phyloP scores from a whole-genome alignment of 2,113 vertebrate species.

The Oryzias melastigma region DNA sequence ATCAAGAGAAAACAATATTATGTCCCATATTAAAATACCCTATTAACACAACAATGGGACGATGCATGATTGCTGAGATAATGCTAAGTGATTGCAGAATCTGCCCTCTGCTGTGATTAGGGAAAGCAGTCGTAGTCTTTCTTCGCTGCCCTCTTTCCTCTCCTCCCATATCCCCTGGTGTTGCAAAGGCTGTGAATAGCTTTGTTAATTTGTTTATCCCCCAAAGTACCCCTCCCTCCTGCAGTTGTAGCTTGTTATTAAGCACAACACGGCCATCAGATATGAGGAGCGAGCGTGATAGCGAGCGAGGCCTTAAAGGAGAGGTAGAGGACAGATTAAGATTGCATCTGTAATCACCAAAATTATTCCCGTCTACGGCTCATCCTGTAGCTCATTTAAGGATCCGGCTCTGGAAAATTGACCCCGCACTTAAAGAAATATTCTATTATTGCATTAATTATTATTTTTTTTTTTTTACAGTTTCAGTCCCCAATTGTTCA shows the following conservation, averaged over 20 bases:
- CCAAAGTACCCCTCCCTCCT: constrained; percentile 54
- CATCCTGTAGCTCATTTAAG: neutral
- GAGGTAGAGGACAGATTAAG: constrained; percentile 75
- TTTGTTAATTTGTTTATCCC: constrained; percentile 77
- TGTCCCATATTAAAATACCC: constrained; percentile 66
- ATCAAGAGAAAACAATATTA: constrained; percentile 62
- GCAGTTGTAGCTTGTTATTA: constrained; percentile 69
- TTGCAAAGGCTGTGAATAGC: constrained; percentile 63
- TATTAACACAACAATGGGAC: constrained; percentile 66
- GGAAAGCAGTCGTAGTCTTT: constrained; percentile 46
- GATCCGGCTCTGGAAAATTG: too few relatives aligned
- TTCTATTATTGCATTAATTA: constrained; percentile 40
- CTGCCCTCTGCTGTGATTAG: constrained; percentile 61
- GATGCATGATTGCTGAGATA: constrained; percentile 65
- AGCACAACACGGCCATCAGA: constrained; percentile 71
- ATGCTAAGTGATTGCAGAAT: constrained; percentile 60
- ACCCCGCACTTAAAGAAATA: too few relatives aligned
- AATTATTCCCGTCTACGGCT: constrained; percentile 41
- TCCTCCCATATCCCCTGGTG: constrained; percentile 58
- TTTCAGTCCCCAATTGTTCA: constrained; percentile 38
- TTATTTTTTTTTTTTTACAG: constrained; percentile 48
- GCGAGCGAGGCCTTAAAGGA: constrained; percentile 64
- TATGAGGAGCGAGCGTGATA: constrained; percentile 64
- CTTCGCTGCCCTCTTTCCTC: constrained; percentile 52
- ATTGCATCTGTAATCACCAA: constrained; percentile 68